Evolutionary conservation across 2,888 invertebrate genomes (phyloP).

Genomic region (Heliothis peltigera): DNA sequence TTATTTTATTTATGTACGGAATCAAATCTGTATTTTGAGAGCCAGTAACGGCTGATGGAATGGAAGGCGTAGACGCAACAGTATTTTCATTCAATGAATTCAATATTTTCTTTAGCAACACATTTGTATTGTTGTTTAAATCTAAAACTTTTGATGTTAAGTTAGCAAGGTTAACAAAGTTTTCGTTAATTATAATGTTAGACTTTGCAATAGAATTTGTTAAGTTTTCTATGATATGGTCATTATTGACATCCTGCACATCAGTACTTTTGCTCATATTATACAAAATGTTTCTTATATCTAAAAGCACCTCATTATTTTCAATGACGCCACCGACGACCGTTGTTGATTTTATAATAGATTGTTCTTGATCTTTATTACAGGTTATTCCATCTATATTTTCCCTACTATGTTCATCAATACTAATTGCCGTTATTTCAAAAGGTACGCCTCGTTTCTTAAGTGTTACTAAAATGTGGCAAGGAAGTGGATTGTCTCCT

Average conservation of each 20-base stretch:
- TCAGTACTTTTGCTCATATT: conserved; percentile 39
- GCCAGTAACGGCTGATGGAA: conserved; percentile 47
- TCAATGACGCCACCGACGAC: conserved; percentile 27
- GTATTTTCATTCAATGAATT: conserved; percentile 29
- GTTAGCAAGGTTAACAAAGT: conserved; percentile 50
- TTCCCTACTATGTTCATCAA: conserved; percentile 56
- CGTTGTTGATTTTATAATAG: conserved; percentile 8
- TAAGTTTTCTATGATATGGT: conserved; percentile 50
- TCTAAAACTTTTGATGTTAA: conserved; percentile 34
- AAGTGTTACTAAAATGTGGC: conserved; percentile 70
- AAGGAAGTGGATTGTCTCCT: conserved; percentile 79
- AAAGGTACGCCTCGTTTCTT: conserved; percentile 56
- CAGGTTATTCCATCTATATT: conserved; percentile 62
- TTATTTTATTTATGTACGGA: conserved; percentile 62
- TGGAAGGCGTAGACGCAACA: not conserved
- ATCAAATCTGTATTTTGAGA: conserved; percentile 56
- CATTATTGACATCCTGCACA: conserved; percentile 18
- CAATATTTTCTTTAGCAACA: conserved; percentile 40
- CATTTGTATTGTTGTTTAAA: conserved; percentile 46
- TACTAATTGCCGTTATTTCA: conserved; percentile 52
- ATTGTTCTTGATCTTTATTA: conserved; percentile 47
- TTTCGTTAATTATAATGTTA: conserved; percentile 42
- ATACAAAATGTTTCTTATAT: conserved; percentile 59
- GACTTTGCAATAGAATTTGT: conserved; percentile 47
- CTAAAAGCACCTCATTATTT: conserved; percentile 44